A percentile compares a stretch with the other conserved stretches of the same genome.
Conservation (phyloP, 2,888 invertebrate species). For the Caenorhabditis macrosperma region DNA sequence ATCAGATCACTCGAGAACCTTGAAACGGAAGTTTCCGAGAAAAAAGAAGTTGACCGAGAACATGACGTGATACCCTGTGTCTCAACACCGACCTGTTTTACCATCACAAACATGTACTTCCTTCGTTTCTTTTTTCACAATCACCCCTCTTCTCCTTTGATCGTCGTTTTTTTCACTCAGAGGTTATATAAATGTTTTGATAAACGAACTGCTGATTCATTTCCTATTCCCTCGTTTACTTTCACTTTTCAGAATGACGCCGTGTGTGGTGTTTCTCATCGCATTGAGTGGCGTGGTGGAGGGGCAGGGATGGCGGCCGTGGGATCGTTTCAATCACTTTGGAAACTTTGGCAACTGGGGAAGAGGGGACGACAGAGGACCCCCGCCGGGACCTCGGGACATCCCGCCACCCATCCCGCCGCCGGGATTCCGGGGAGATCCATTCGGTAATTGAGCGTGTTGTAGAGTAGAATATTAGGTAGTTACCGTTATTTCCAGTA, state of each 20-base stretch:
- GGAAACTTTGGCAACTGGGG: conserved; percentile 32
- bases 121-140: conserved; percentile 24
- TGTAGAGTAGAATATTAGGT: background rate
- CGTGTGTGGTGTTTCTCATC: conserved; percentile 25
- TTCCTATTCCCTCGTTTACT: background rate
- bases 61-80: conserved; percentile 42
- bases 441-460: background rate
- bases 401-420: conserved; percentile 49
- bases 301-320: conserved; percentile 46
- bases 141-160: conserved; percentile 19
- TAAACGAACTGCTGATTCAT: background rate
- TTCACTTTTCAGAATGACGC: conserved; percentile 34
- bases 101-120: conserved; percentile 48
- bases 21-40: conserved; percentile 10
- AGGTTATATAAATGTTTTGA: conserved; percentile 19
- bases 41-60: conserved; percentile 19
- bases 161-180: conserved; percentile 3
- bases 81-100: conserved; percentile 34
- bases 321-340: conserved; percentile 36
- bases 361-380: conserved; percentile 13
- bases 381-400: conserved; percentile 6
- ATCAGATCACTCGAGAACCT: conserved; percentile 15
- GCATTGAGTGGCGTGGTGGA: conserved; percentile 25
- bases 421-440: conserved; percentile 41
- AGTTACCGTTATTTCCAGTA: background rate